Evolutionary conservation across 2,113 vertebrate genomes (phyloP), one percentile per base, ranked within the genome.

Genomic region (Pomatorhinus ruficollis): DNA sequence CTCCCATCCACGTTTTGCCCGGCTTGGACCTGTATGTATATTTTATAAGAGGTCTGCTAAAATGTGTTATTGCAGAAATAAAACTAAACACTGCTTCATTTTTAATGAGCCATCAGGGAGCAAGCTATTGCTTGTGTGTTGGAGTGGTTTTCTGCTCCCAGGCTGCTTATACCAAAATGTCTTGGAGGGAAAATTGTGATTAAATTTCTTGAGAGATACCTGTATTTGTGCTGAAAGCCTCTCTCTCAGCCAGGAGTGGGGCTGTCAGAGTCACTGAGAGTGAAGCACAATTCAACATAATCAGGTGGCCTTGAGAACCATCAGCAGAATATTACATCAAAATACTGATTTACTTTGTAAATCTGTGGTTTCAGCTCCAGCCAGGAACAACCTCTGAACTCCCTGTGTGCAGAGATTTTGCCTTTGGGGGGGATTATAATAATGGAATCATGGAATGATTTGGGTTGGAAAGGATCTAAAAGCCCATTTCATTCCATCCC

Each of bases 11-110:
- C 30, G 39, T 37, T 82, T 52, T 49, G 24, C 50, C 2, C 2
- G 4, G 18, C 42, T 83, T 28, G 37, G 59, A 31, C 15, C 45
- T 24, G 15, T 17, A 27, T 30, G 68, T 53, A 7, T 77, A 63
- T 95, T 92, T 97, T 50, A 86, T 87, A 39, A 70, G 54, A 83
- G 59, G 42, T 28, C 68, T 90, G 69, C 66, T 89, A 50, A 69
- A 86, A 65, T 11, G 27, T 35, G 54, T 80, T 74, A 18, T 8
- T 69, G 83, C 60, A 40, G 68, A 20, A 90, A 83, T 88, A 80
- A 74, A 89, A 35, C 59, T 11, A 66, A 95, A 53, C 2, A 6
- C 39, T 83, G n/a, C 22, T 54, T 81, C 42, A 30, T 90, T 90
- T 86, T 88, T 80, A 65, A 90, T 74, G 85, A 90, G 82, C 53